Conservation (phyloP, 2,797 vertebrate species). For the Thaleichthys pacificus region DNA sequence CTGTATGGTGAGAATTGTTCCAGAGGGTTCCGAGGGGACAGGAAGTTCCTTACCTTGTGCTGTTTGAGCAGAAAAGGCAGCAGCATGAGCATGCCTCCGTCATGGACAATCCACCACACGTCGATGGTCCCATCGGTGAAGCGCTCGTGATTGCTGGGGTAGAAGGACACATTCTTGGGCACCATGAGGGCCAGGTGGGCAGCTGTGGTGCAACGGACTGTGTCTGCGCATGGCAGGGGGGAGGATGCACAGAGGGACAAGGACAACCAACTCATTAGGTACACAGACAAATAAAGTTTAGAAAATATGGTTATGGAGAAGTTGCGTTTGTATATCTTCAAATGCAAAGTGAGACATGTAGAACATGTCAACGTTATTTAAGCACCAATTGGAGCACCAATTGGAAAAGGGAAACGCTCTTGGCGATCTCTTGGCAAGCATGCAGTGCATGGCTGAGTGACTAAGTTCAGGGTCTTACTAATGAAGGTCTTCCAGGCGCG, state of each 20-base stretch:
- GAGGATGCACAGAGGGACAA: conserved; percentile 9
- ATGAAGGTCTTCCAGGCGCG: conserved; percentile 99
- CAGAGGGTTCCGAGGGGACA: background rate
- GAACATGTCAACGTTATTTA: too few relatives aligned
- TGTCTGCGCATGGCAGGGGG: conserved; percentile 72
- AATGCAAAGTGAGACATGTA: too few relatives aligned
- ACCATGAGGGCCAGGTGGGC: conserved; percentile 95
- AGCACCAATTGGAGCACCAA: too few relatives aligned
- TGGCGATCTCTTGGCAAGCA: too few relatives aligned
- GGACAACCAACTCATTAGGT: background rate
- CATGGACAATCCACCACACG: conserved; percentile 99
- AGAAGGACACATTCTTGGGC: conserved; percentile 97
- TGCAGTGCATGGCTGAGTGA: background rate
- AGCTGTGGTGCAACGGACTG: conserved; percentile 95
- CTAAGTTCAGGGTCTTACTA: conserved; percentile 74
- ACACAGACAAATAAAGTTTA: background rate
- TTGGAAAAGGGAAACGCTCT: too few relatives aligned
- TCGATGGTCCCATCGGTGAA: conserved; percentile 96
- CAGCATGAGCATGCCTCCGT: conserved; percentile 98
- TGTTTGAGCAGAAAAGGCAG: conserved; percentile 96
- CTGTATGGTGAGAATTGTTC: background rate
- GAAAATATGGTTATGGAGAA: background rate
- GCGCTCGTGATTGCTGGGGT: conserved; percentile 95
- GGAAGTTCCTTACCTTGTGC: conserved; percentile 84
- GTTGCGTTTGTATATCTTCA: background rate